Conservation (phyloP, 2,888 invertebrate genomes). For the Tortrix viridana region DNA sequence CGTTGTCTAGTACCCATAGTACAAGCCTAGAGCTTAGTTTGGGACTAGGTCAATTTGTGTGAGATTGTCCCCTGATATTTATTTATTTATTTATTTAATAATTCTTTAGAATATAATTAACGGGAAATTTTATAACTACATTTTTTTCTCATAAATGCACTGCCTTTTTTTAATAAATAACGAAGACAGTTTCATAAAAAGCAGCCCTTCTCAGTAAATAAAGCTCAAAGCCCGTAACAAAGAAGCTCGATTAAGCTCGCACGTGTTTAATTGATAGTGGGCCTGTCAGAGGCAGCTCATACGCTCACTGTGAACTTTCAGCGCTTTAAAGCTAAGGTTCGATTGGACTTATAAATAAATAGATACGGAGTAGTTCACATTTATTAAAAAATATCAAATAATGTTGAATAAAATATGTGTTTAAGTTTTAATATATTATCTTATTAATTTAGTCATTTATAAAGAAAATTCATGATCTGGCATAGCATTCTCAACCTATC, state of each 20-base stretch:
- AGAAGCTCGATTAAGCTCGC: slow-evolving; percentile 17
- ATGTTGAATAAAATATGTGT: too few species aligned
- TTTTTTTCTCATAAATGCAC: too few species aligned
- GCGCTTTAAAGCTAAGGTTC: slow-evolving; percentile 23
- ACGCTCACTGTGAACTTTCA: slow-evolving; percentile 29
- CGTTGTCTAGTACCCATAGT: too few species aligned
- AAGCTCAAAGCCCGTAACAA: slow-evolving; percentile 7
- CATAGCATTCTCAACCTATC: too few species aligned
- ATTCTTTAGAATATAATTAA: neutral
- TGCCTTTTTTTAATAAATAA: too few species aligned
- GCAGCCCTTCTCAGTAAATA: neutral
- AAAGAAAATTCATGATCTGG: too few species aligned
- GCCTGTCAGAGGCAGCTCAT: slow-evolving; percentile 50
- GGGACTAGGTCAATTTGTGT: too few species aligned
- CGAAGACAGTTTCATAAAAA: neutral
- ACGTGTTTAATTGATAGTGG: slow-evolving; percentile 48
- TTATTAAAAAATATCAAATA: neutral
- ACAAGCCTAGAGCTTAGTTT: too few species aligned
- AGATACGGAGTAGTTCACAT: neutral
- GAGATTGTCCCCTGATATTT: too few species aligned
- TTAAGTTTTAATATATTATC: too few species aligned
- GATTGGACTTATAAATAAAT: neutral
- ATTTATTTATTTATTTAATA: too few species aligned
- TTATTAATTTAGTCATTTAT: too few species aligned
- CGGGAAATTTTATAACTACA: neutral